Conservation (phyloP, 1,140 invertebrate species). For the Bombus balteatus region DNA sequence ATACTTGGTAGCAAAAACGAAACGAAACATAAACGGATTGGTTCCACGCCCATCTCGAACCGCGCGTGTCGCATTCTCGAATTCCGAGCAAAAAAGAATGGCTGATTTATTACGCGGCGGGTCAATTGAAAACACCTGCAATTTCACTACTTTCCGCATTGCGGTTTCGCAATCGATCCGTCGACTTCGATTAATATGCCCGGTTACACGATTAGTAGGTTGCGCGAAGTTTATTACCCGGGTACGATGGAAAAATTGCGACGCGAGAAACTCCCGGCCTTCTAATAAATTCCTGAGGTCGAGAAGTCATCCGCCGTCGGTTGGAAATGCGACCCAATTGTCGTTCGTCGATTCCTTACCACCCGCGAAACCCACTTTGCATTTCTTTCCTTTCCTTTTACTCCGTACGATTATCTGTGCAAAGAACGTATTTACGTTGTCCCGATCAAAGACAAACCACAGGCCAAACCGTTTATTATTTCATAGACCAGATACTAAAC, state of each 20-base stretch:
- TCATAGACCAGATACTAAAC: background rate
- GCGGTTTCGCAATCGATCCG: constrained; percentile 52
- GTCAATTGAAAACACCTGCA: constrained; percentile 52
- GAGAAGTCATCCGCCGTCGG: constrained; percentile 12
- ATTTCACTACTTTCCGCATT: constrained; percentile 43
- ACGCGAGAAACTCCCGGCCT: constrained; percentile 4
- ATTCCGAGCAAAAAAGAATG: constrained; percentile 4
- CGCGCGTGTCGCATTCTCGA: constrained; percentile 4
- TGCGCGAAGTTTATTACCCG: constrained; percentile 44
- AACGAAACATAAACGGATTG: background rate
- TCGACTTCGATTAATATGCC: constrained; percentile 50
- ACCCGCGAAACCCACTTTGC: background rate
- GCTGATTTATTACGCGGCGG: constrained; percentile 38
- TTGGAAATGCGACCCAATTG: constrained; percentile 24
- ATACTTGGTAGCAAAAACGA: background rate
- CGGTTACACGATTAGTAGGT: constrained; percentile 51
- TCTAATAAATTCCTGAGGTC: constrained; percentile 35
- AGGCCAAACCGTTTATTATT: background rate
- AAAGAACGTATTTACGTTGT: background rate
- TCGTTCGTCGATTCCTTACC: background rate
- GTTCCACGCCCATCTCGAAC: constrained; percentile 1
- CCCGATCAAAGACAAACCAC: background rate
- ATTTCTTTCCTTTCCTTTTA: background rate
- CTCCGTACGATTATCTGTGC: background rate
- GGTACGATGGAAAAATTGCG: constrained; percentile 26